These are phyloP conservation scores for Bursaphelenchus okinawaensis DNA, from an alignment of 2,888 invertebrate species.

Conservation along the genomic window DNA sequence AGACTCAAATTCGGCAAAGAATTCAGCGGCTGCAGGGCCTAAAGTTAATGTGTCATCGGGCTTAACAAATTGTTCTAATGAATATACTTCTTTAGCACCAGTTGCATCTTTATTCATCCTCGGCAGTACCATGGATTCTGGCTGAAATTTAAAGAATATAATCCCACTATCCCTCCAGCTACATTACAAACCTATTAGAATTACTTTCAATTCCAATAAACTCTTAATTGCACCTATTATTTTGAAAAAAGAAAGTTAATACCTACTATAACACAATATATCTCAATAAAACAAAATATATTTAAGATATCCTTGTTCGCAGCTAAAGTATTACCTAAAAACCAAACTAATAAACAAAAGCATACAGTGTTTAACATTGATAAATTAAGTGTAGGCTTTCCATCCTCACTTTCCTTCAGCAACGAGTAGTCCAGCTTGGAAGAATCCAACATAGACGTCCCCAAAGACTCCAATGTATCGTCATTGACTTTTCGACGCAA, in stretches of 20 bases:
- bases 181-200: neutral
- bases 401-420: neutral
- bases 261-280: too few species aligned
- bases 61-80: neutral
- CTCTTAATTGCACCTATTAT: too few species aligned
- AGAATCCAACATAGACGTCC: neutral
- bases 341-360: too few species aligned
- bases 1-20: neutral
- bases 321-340: too few species aligned
- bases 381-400: neutral
- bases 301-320: too few species aligned
- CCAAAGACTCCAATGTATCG: neutral
- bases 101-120: neutral
- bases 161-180: neutral
- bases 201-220: too few species aligned
- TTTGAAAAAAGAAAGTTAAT: too few species aligned
- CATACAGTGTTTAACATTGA: neutral
- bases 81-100: neutral
- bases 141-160: neutral
- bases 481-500: neutral
- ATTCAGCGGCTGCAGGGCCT: neutral
- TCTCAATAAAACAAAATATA: too few species aligned
- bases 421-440: neutral
- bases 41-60: neutral
- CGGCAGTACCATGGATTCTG: neutral